These are phyloP conservation scores for Plutella xylostella DNA, from an alignment of 2,888 invertebrate genomes.

Conservation along the genomic window DNA sequence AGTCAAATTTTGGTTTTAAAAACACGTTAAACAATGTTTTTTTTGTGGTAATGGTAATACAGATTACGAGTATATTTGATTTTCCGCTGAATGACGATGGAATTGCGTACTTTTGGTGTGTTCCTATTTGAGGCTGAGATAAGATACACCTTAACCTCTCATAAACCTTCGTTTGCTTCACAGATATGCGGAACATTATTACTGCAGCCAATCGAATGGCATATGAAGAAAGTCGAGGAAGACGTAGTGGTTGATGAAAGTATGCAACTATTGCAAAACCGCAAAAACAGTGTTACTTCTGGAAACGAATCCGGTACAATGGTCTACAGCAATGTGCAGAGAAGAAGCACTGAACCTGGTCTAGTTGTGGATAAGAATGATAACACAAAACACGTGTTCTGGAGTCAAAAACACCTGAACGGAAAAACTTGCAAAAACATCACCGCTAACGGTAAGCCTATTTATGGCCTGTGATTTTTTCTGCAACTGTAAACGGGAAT, in stretches of 20 bases:
- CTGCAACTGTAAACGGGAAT: too few relatives aligned
- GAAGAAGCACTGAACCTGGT: constrained; percentile 22
- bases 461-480: too few relatives aligned
- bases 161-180: too few relatives aligned
- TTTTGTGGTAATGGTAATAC: too few relatives aligned
- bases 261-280: constrained; percentile 38
- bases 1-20: too few relatives aligned
- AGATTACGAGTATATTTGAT: too few relatives aligned
- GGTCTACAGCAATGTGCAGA: constrained; percentile 18
- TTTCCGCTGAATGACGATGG: too few relatives aligned
- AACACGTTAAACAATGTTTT: too few relatives aligned
- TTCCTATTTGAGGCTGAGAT: too few relatives aligned
- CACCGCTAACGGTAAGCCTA: constrained; percentile 2
- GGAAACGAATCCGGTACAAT: constrained; percentile 34
- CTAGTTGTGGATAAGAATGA: constrained; percentile 21
- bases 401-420: constrained; percentile 20
- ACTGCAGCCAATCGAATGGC: constrained; percentile 71
- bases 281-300: constrained; percentile 33
- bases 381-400: not conserved
- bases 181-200: constrained; percentile 70
- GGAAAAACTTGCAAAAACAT: constrained; percentile 12
- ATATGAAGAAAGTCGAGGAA: constrained; percentile 55
- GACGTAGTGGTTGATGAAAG: constrained; percentile 47
- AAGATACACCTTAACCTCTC: too few relatives aligned
- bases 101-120: too few relatives aligned